Base-by-base conservation (phyloP, 2,113 vertebrate genomes). In the Enhydra lutris region DNA sequence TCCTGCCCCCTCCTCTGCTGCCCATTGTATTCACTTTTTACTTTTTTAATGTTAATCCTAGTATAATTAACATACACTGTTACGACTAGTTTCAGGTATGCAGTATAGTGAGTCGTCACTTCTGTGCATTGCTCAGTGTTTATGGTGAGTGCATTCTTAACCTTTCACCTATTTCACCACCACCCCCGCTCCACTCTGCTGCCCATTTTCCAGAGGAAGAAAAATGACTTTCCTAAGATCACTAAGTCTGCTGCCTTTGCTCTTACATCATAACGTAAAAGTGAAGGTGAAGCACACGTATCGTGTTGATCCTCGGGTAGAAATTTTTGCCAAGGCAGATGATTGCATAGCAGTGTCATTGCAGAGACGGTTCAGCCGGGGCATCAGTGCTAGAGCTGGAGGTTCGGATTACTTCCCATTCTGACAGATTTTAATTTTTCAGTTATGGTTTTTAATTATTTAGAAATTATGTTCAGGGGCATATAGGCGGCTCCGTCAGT, bases 261-360 rank as follows among this genome's bases (percentile, higher is more conserved):
- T 83, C 0, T 47, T 18, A 9, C 24, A 17, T 82, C 20, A 0
- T 1, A 10, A 29, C 23, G n/a, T 59, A 11, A 21, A 59, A 24
- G 31, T 39, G 13, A 45, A 23, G 47, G 14, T 1, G 1, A 21
- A 23, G 79, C 9, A 3, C n/a, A 4, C 7, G 0, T 10, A 17
- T 17, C 6, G 0, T 8, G 7, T 57, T 24, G 9, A 18, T 50
- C n/a, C n/a, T 39, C 17, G 13, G 10, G 0, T 2, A 1, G 26
- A 36, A 23, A 7, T 21, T 65, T 82, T 81, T 36, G 82, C 20
- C 39, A 9, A 47, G 1, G 4, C 8, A 10, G 45, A 0, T 45
- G 2, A 3, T 20, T 88, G 24, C n/a, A 4, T 4, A 11, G 8
- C 18, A 2, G 7, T 7, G 2, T 76, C 6, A 0, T 13, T 13